phyloP scores from a whole-genome alignment of 2,888 invertebrate genomes.

The Drosophila pseudotakahashii region DNA sequence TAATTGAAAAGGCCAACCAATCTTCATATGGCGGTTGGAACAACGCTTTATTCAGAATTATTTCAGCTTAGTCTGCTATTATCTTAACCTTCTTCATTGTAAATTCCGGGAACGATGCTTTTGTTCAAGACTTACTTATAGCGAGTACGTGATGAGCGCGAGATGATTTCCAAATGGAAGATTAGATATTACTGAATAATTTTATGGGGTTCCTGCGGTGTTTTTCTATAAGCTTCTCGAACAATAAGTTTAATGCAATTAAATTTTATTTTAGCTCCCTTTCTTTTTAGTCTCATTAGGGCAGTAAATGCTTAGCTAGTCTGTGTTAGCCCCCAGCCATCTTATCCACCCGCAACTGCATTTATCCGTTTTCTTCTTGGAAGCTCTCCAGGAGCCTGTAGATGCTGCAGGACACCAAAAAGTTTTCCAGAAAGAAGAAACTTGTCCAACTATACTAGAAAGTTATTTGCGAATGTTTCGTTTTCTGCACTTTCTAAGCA shows the following conservation, averaged over 20 bases:
- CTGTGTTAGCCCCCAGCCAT: constrained; percentile 1
- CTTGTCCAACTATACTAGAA: constrained; percentile 41
- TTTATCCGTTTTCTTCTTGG: constrained; percentile 20
- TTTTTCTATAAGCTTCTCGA: not conserved
- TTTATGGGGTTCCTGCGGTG: not conserved
- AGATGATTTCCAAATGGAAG: not conserved
- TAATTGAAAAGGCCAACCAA: not conserved
- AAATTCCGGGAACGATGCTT: too few species aligned
- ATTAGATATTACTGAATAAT: not conserved
- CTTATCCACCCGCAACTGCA: constrained; percentile 7
- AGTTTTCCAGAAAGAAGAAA: constrained; percentile 35
- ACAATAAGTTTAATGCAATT: constrained; percentile 17
- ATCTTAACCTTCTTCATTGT: too few species aligned
- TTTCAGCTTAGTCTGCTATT: not conserved
- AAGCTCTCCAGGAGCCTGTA: constrained; percentile 14
- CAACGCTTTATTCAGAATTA: too few species aligned
- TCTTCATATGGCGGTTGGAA: too few species aligned
- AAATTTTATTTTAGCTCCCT: constrained; percentile 3
- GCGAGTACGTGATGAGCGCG: not conserved
- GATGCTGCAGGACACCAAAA: constrained; percentile 43
- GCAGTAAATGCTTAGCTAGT: constrained; percentile 28
- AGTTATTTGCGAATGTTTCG: constrained; percentile 46
- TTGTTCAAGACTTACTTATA: too few species aligned
- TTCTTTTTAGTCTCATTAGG: constrained; percentile 34
- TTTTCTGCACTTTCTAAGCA: constrained; percentile 33